Evolutionary conservation across 2,888 invertebrate genomes (phyloP).

Genomic region (Celastrina argiolus): DNA sequence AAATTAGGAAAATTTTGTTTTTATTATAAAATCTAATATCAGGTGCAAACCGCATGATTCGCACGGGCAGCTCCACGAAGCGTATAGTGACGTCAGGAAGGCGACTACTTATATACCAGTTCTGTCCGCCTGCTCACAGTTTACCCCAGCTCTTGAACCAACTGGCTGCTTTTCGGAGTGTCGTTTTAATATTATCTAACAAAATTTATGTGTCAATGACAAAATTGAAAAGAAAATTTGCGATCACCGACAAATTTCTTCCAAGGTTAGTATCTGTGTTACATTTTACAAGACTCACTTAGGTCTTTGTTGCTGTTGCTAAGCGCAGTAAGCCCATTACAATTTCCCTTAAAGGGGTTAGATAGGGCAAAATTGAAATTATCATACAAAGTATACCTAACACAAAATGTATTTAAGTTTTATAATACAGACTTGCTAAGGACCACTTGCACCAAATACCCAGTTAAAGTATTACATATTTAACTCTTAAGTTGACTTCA

Average conservation of each 20-base stretch:
- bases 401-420: no score
- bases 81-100: slow-evolving; percentile 27
- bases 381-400: not conserved
- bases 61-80: slow-evolving; percentile 13
- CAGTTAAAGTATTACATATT: no score
- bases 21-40: not conserved
- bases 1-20: not conserved
- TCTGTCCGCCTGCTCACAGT: slow-evolving; percentile 41
- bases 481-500: no score
- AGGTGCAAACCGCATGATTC: not conserved
- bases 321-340: not conserved
- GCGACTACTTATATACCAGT: slow-evolving; percentile 48
- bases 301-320: not conserved
- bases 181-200: slow-evolving; percentile 51
- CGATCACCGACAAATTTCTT: slow-evolving; percentile 75
- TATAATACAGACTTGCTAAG: no score
- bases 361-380: not conserved
- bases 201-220: slow-evolving; percentile 76
- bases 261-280: slow-evolving; percentile 60
- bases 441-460: no score
- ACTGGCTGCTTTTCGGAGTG: slow-evolving; percentile 56
- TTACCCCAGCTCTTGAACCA: slow-evolving; percentile 43
- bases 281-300: not conserved
- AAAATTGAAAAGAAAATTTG: slow-evolving; percentile 74
- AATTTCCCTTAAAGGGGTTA: not conserved